These are phyloP conservation scores for Mus caroli DNA, from an alignment of 2,797 vertebrate genomes.

Conservation along the genomic window DNA sequence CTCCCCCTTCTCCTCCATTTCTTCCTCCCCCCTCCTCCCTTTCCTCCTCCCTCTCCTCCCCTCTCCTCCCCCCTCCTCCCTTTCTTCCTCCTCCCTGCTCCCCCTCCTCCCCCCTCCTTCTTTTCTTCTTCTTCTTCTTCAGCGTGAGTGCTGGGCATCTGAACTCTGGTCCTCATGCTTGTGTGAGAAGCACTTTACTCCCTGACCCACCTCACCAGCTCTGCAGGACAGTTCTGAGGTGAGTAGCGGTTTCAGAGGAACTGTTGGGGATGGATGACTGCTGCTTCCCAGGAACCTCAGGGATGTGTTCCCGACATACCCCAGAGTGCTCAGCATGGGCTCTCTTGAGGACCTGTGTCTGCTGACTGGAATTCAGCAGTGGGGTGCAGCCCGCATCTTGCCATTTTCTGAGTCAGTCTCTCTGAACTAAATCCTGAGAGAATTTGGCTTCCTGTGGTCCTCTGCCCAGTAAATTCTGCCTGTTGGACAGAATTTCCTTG, in stretches of 20 bases:
- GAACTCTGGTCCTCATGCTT: neutral
- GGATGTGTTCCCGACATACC: neutral
- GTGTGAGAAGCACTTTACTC: neutral
- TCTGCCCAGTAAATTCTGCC: neutral
- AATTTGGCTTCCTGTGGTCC: neutral
- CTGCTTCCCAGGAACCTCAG: neutral
- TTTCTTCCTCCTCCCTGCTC: no score
- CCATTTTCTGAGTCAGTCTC: neutral
- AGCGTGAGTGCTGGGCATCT: neutral
- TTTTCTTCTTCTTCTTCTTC: neutral
- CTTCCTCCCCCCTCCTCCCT: no score
- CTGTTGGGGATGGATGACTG: neutral
- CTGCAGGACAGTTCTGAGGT: neutral
- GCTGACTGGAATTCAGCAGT: neutral
- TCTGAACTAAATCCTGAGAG: neutral
- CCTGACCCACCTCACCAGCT: neutral
- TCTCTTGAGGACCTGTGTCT: neutral
- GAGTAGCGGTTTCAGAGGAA: neutral
- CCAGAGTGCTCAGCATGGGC: neutral
- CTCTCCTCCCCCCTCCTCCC: no score
- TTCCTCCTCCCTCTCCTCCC: no score
- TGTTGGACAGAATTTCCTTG: neutral
- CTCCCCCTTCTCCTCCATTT: no score
- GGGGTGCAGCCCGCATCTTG: neutral
- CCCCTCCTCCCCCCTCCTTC: no score